These are phyloP conservation scores for Passer domesticus DNA, from an alignment of 2,113 vertebrate genomes.

Conservation along the genomic window DNA sequence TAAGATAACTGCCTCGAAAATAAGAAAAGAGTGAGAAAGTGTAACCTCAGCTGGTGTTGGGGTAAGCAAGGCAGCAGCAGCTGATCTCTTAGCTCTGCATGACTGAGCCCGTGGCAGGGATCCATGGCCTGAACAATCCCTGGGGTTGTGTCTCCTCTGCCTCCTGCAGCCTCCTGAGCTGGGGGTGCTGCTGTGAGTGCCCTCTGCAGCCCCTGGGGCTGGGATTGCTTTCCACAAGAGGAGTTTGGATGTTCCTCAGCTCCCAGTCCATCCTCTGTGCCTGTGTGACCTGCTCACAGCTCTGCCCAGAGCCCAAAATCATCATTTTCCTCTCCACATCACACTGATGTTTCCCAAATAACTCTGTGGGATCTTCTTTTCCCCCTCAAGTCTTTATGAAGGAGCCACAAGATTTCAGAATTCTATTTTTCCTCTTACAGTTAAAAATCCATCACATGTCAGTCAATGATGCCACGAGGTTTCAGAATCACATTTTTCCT, in stretches of 20 bases:
- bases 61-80: conserved; percentile 33
- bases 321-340: background rate
- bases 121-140: conserved; percentile 16
- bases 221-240: background rate
- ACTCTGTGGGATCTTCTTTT: too few species aligned
- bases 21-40: background rate
- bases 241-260: conserved; percentile 28
- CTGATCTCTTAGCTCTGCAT: conserved; percentile 71
- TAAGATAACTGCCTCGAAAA: background rate
- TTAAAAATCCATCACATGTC: too few species aligned
- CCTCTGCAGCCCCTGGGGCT: background rate
- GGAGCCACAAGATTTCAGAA: background rate
- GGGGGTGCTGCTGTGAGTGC: background rate
- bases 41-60: conserved; percentile 57
- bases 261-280: background rate
- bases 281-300: background rate
- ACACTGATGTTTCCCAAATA: background rate
- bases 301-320: background rate
- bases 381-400: background rate
- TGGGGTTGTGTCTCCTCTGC: background rate
- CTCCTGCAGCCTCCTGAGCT: background rate
- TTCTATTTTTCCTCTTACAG: background rate
- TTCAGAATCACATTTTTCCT: background rate
- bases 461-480: background rate
- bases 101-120: conserved; percentile 35